Evolutionary conservation across 2,888 invertebrate species (phyloP), one percentile per base, ranked within the genome.

Genomic region (Drosophila nr. medialis): DNA sequence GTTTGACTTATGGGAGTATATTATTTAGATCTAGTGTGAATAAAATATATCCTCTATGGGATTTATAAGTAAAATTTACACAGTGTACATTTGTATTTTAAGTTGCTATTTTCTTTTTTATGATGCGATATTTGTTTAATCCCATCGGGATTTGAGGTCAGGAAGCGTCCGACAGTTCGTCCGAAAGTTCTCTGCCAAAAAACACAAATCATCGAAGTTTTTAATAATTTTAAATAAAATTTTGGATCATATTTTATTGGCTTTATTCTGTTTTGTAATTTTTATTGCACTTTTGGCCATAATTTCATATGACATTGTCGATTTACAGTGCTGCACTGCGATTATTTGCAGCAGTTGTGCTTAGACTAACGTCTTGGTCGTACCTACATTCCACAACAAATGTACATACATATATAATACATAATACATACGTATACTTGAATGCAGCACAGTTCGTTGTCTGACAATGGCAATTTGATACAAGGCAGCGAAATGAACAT

Each of bases 401-500:
- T 11, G 40, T 38, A 34, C 18, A 27, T 15, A 54, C n/a, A 51
- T 15, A 45, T 4, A 11, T 54, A 27, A 10, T 49, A 18, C 6
- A 49, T 29, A 30, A 32, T 45, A 48, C 8, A 36, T 36, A 36
- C 27, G 61, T 21, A 48, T 42, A 5, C 30, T 53, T 45, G 36
- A 65, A 48, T 63, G 49, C 49, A 38, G 54, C 32, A 11, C 55
- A 65, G 59, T 70, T 74, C 61, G 63, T 71, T 77, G 64, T 42
- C 64, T 68, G 75, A 61, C 84, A 77, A 64, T 67, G 71, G 70
- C 67, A 76, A 81, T 79, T 79, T 83, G 71, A 83, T 83, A 86
- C 78, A 66, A 55, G 54, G 60, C 83, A 66, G 49, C 59, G 11
- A 53, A 77, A 55, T 78, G 53, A 59, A 69, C 75, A 69, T 65